A percentile compares a stretch with the other conserved stretches of the same genome.
These are phyloP conservation scores for Protaetia brevitarsis DNA, from an alignment of 1,140 invertebrate species.

Conservation along the genomic window DNA sequence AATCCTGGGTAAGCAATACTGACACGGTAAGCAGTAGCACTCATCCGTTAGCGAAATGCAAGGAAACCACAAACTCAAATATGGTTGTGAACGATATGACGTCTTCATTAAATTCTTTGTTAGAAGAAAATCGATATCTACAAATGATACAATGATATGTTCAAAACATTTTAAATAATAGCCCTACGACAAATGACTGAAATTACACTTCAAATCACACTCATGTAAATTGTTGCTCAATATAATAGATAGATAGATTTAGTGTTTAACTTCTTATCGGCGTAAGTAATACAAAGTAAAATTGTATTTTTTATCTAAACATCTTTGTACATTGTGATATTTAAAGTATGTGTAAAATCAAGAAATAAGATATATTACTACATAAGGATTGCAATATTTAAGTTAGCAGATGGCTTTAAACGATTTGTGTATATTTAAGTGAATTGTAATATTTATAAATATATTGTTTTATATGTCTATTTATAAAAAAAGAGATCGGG, in stretches of 20 bases:
- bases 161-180: neutral
- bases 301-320: conserved; percentile 19
- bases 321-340: conserved; percentile 16
- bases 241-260: conserved; percentile 20
- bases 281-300: conserved; percentile 4
- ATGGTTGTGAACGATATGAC: conserved; percentile 96
- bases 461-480: neutral
- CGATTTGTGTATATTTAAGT: neutral
- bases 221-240: neutral
- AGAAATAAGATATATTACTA: neutral
- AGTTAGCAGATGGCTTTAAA: conserved; percentile 17
- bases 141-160: conserved; percentile 72
- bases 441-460: conserved; percentile 18
- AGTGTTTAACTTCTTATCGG: neutral
- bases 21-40: conserved; percentile 69
- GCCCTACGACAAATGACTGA: neutral
- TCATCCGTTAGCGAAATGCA: conserved; percentile 52
- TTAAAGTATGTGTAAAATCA: neutral
- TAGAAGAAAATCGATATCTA: conserved; percentile 89
- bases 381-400: conserved; percentile 19
- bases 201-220: neutral
- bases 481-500: conserved; percentile 5
- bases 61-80: conserved; percentile 56
- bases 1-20: conserved; percentile 71
- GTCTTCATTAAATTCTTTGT: conserved; percentile 82